Evolutionary conservation across 2,888 invertebrate genomes (phyloP), one percentile per base, ranked within the genome.

Genomic region (Sarcophaga variegata): DNA sequence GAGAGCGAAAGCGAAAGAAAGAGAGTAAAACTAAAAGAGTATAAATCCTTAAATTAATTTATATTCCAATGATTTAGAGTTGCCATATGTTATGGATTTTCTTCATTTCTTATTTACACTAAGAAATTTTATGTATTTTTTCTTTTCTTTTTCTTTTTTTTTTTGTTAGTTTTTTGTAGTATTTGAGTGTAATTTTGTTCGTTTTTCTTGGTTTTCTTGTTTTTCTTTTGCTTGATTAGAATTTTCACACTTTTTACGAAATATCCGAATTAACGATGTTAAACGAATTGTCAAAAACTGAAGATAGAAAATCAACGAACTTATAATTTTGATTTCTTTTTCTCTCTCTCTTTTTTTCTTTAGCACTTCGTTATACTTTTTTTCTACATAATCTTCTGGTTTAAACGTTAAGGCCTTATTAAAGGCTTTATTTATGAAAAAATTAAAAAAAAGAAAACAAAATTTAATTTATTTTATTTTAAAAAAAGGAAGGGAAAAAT

Each of bases 61-160:
- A 81, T 87, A 81, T 84, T 85, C 87, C 85, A 88, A 74, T 87
- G 20, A 74, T 70, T 14, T 83, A 83, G 84, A 79, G 90, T 88
- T 89, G 85, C 88, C 90, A 88, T 88, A 88, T 88, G 87, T 86
- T 63, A 27, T 2, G 3, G 14, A 59, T n/a, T 82, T 70, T 54
- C 70, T 83, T 66, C 37, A 14, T 12, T 47, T 37, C 20, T 27
- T 59, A 22, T 77, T 63, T 70, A 5, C 54, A 70, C 11, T 59
- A 37, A 37, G 37, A 37, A 37, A 37, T 37, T 37, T 8, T 37
- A 10, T 37, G 37, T 37, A 37, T 37, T 37, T 37, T 20, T 66
- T 25, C 49, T 59, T 47, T 70, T 59, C n/a, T 2, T 14, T n/a
- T 59, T 62, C 22, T 62, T 0, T 2, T 4, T 60, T 45, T 45